These are phyloP conservation scores for Stenodera caucasica DNA, from an alignment of 2,888 invertebrate genomes.

Conservation along the genomic window DNA sequence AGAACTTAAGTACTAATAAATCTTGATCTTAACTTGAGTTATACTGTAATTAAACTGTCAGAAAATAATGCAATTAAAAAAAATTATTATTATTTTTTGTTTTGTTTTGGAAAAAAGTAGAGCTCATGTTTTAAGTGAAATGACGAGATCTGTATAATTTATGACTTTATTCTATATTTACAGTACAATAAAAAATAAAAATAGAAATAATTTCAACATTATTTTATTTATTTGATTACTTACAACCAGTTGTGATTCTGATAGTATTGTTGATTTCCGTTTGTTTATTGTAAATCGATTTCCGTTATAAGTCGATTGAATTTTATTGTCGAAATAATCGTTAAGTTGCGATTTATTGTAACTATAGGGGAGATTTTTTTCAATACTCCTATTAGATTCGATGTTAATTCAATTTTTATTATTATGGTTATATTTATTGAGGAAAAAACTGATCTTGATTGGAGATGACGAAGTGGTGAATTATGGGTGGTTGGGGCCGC, in stretches of 20 bases:
- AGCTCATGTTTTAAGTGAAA: background rate
- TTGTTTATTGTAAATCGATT: slow-evolving; percentile 6
- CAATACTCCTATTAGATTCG: background rate
- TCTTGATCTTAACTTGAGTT: slow-evolving; percentile 1
- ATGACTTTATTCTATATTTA: background rate
- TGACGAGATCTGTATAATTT: background rate
- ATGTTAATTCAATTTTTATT: background rate
- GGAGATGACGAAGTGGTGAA: slow-evolving; percentile 12
- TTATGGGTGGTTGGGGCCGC: slow-evolving; percentile 29
- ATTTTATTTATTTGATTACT: background rate
- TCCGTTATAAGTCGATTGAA: slow-evolving; percentile 5
- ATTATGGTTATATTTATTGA: background rate
- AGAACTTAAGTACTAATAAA: background rate
- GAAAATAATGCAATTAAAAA: slow-evolving; percentile 1
- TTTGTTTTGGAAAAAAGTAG: background rate
- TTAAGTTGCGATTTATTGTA: background rate
- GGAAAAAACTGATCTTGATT: too few species aligned
- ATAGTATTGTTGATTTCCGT: background rate
- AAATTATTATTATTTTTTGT: too few species aligned
- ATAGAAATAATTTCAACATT: background rate
- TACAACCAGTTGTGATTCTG: background rate
- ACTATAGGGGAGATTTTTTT: slow-evolving; percentile 1
- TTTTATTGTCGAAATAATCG: slow-evolving; percentile 5
- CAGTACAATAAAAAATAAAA: background rate
- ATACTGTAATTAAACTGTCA: slow-evolving; percentile 1